These are phyloP conservation scores for Zosterops japonicus DNA, from an alignment of 2,113 vertebrate genomes.

Conservation along the genomic window DNA sequence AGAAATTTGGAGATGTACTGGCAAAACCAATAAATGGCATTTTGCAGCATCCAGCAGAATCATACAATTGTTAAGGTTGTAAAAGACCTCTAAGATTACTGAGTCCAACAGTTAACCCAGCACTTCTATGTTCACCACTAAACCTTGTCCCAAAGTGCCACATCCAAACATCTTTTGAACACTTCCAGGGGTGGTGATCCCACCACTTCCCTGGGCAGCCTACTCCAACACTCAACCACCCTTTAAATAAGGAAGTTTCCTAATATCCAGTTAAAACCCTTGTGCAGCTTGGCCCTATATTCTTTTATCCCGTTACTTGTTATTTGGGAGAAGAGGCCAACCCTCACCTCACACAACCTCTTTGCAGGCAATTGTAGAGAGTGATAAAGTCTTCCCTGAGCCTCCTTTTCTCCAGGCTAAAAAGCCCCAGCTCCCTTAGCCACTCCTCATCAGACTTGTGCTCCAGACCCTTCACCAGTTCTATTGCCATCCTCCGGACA, in stretches of 20 bases:
- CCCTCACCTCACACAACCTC: background rate
- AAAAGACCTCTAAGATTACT: background rate
- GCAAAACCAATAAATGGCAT: background rate
- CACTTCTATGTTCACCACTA: background rate
- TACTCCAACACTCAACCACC: rapidly evolving
- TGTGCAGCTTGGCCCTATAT: background rate
- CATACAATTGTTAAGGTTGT: background rate
- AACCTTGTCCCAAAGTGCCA: background rate
- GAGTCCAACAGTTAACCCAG: background rate
- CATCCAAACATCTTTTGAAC: background rate
- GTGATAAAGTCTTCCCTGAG: background rate
- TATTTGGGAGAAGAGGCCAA: background rate
- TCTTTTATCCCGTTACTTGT: background rate
- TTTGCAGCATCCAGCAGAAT: background rate
- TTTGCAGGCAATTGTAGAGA: background rate
- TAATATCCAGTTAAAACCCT: background rate
- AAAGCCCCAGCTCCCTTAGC: background rate
- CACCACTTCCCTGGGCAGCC: background rate
- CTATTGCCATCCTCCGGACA: background rate
- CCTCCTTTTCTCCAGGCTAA: background rate
- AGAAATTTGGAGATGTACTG: background rate
- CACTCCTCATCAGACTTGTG: background rate
- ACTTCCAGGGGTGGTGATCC: background rate
- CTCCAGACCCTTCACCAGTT: background rate
- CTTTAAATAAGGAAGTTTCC: background rate